A percentile compares a stretch with the other conserved stretches of the same genome.
Evolutionary conservation across 2,888 invertebrate species (phyloP).

Genomic region (Sarcophaga caerulescens): DNA sequence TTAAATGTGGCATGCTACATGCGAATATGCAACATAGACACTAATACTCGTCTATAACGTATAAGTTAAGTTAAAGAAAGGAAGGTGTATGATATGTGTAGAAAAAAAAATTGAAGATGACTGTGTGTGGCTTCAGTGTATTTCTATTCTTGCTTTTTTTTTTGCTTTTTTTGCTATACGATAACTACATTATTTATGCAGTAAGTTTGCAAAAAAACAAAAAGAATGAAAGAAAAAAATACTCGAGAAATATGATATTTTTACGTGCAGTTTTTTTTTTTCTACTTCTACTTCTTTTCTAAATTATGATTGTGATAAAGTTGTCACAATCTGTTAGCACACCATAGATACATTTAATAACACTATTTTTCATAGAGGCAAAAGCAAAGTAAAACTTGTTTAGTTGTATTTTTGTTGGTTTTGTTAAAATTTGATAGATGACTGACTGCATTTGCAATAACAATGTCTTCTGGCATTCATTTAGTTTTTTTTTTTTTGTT

Average conservation of each 20-base stretch:
- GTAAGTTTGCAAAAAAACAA: not conserved
- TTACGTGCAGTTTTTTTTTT: constrained; percentile 23
- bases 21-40: constrained; percentile 5
- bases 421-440: constrained; percentile 9
- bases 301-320: constrained; percentile 58
- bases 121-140: constrained; percentile 60
- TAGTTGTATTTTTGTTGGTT: not conserved
- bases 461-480: constrained; percentile 6
- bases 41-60: constrained; percentile 20
- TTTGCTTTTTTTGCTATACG: no score
- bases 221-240: constrained; percentile 32
- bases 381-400: constrained; percentile 27
- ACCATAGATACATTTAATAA: constrained; percentile 57
- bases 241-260: no score
- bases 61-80: constrained; percentile 31
- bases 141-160: constrained; percentile 27
- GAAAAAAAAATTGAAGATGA: not conserved
- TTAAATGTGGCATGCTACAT: constrained; percentile 59
- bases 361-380: constrained; percentile 59
- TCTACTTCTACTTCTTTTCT: constrained; percentile 13
- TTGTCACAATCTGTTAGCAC: constrained; percentile 67
- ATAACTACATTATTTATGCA: constrained; percentile 64
- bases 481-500: not conserved
- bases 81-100: not conserved
- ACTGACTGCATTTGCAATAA: constrained; percentile 2